Conservation (phyloP, 1,140 invertebrate genomes). For the Tribolium madens region DNA sequence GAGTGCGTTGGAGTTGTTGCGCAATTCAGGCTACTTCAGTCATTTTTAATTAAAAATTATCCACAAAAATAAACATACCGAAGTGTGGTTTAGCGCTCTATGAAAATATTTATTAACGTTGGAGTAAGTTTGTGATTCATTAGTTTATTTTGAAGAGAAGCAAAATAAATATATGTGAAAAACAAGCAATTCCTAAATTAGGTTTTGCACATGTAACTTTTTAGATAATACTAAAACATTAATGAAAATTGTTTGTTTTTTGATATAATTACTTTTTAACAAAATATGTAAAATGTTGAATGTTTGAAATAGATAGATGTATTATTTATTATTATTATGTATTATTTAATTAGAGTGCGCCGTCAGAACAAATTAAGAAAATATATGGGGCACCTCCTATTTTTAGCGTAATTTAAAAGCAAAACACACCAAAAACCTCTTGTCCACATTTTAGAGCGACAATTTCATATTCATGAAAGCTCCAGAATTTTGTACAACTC, state of each 20-base stretch:
- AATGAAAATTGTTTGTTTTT: no score
- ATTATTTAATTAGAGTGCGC: background rate
- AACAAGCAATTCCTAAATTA: no score
- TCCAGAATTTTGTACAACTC: background rate
- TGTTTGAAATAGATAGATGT: no score
- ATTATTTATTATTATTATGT: no score
- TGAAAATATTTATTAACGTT: background rate
- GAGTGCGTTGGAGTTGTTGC: slow-evolving; percentile 27
- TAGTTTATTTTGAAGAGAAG: background rate
- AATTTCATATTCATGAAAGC: slow-evolving; percentile 33
- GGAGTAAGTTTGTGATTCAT: background rate
- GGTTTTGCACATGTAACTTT: no score
- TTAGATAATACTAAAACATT: no score
- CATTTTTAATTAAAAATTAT: slow-evolving; percentile 17
- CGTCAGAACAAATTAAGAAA: slow-evolving; percentile 10
- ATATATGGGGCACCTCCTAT: slow-evolving; percentile 24
- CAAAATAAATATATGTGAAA: background rate
- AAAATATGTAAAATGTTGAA: no score
- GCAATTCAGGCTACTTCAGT: slow-evolving; percentile 31
- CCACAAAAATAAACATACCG: background rate
- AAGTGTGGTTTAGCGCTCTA: background rate
- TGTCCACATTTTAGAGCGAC: slow-evolving; percentile 31
- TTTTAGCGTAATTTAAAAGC: slow-evolving; percentile 31
- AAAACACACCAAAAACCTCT: slow-evolving; percentile 17
- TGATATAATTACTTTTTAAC: no score